Percentiles rank a stretch among this genome's conserved stretches.
These are phyloP conservation scores for Donacobius atricapilla DNA, from an alignment of 2,113 vertebrate species.

Conservation along the genomic window DNA sequence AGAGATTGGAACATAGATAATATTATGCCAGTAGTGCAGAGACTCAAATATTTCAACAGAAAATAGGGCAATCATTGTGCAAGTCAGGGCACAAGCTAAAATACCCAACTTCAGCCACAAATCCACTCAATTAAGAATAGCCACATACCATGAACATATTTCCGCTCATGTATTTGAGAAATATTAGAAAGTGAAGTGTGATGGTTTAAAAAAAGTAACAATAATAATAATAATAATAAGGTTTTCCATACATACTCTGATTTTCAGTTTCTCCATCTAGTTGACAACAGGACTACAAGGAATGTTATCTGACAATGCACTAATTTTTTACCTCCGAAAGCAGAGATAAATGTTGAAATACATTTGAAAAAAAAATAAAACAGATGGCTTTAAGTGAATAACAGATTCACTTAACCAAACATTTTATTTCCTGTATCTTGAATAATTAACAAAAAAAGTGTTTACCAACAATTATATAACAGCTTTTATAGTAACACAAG, in stretches of 20 bases:
- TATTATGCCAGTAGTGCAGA: neutral
- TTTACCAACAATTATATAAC: constrained; percentile 68
- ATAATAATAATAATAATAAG: neutral
- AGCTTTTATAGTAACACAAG: constrained; percentile 58
- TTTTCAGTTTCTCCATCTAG: neutral
- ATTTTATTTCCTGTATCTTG: constrained; percentile 59
- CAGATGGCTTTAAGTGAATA: constrained; percentile 20
- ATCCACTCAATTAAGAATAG: neutral
- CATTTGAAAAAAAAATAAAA: neutral
- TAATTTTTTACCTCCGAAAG: neutral
- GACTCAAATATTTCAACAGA: neutral
- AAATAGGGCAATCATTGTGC: neutral
- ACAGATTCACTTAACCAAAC: constrained; percentile 50
- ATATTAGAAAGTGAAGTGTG: neutral
- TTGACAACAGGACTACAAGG: neutral
- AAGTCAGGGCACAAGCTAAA: neutral
- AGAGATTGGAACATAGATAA: neutral
- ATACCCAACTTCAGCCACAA: neutral
- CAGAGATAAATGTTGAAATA: neutral
- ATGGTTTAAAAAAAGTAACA: neutral
- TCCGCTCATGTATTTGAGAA: fast-evolving
- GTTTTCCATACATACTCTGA: neutral
- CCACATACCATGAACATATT: neutral
- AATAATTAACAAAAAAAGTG: constrained; percentile 65
- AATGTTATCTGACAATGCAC: neutral